Percentiles rank a stretch among this genome's conserved stretches.
phyloP scores from a whole-genome alignment of 2,113 vertebrate genomes.

The Psophia crepitans region DNA sequence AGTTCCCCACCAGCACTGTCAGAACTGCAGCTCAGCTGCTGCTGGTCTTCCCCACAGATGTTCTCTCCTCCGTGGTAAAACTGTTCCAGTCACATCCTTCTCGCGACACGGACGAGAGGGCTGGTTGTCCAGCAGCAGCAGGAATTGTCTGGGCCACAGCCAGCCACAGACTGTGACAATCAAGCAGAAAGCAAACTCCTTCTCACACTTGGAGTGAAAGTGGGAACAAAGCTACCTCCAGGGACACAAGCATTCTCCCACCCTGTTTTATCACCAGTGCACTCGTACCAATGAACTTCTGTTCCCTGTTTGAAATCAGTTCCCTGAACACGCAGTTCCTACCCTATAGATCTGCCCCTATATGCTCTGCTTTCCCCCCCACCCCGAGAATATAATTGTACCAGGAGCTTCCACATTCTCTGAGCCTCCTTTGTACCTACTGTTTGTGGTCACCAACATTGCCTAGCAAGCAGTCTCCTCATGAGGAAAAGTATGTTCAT shows the following conservation, averaged over 20 bases:
- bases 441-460: not conserved
- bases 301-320: not conserved
- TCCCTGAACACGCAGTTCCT: not conserved
- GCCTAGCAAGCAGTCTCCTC: not conserved
- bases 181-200: not conserved
- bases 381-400: not conserved
- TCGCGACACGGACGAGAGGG: not conserved
- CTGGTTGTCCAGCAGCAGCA: not conserved
- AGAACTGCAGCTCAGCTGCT: not conserved
- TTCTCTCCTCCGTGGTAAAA: not conserved
- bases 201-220: not conserved
- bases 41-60: not conserved
- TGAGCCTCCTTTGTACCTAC: not conserved
- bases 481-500: not conserved
- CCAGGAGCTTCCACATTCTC: not conserved
- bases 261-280: not conserved
- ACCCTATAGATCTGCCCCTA: not conserved
- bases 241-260: not conserved
- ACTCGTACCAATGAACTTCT: not conserved
- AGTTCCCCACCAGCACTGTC: not conserved
- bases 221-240: not conserved
- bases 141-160: not conserved
- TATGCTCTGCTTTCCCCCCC: not conserved
- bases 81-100: rapidly evolving
- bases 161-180: not conserved